Evolutionary conservation across 2,888 invertebrate genomes (phyloP), one percentile per base, ranked within the genome.

Genomic region (Lasioglossum malachurum): DNA sequence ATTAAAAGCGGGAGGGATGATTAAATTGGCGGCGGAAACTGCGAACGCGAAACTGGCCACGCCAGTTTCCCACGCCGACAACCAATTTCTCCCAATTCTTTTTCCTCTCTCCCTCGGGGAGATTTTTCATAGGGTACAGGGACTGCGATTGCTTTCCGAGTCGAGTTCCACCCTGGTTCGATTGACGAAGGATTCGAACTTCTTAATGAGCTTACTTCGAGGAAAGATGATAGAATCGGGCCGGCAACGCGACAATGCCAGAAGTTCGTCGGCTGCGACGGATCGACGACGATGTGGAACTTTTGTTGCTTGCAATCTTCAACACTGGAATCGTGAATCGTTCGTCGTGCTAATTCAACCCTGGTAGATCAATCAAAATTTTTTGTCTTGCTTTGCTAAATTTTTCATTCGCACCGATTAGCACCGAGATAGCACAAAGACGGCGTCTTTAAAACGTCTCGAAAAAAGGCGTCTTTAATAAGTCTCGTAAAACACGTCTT

Each of bases 151-250:
- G 38, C 44, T 53, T 75, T 12, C 2, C 27, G 31, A 23, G 49
- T 12, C 69, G 69, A 64, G n/a, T 16, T 73, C 8, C 19, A 46
- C 16, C n/a, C 4, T n/a, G 71, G 64, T 64, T 71, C 44, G 53
- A 78, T 72, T 49, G 78, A 38, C 27, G 38, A 1, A 35, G n/a
- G 53, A 27, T 64, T 64, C 7, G 10, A 83, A 83, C 41, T 81
- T 76, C 35, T 4, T 80, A 75, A 80, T 80, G 57, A 80, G 35
- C 49, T 23, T 38, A 44, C 27, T 41, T 10, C 44, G 31, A 38
- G 74, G 31, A 80, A 57, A 75, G n/a, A 44, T n/a, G 64, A 53
- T 27, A n/a, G 44, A 75, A 23, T 83, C 67, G 19, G 27, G 46
- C 8, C 31, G 38, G 35, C 57, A 23, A 49, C 49, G 19, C 23